Conservation (phyloP, 2,113 vertebrate species). For the Bufo gargarizans region DNA sequence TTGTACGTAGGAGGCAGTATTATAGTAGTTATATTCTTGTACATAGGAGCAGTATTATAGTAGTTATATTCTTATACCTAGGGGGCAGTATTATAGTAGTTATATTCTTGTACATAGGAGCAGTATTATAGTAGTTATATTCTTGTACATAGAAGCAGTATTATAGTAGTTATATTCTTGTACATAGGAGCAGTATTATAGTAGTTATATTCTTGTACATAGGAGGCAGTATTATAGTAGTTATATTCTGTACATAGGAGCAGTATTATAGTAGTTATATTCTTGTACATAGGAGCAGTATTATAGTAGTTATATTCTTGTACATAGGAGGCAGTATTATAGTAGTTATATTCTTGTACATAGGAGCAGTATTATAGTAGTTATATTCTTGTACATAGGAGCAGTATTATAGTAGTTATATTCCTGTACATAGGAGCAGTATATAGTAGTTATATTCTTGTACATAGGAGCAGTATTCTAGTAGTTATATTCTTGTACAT, state of each 20-base stretch:
- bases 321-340: background rate
- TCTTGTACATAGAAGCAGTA: background rate
- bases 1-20: background rate
- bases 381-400: background rate
- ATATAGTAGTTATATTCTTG: too few relatives aligned
- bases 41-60: background rate
- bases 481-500: too few relatives aligned
- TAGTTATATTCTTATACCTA: background rate
- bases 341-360: constrained; percentile 6
- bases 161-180: constrained; percentile 11
- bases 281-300: background rate
- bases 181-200: background rate
- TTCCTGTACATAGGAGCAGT: background rate
- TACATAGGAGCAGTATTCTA: too few relatives aligned
- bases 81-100: background rate
- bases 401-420: constrained; percentile 8
- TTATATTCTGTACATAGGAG: background rate
- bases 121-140: constrained; percentile 8
- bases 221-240: background rate
- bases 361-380: background rate
- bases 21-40: constrained; percentile 11
- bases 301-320: constrained; percentile 13
- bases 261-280: constrained; percentile 4
- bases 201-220: background rate
- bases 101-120: background rate